Conservation (phyloP, 1,140 invertebrate genomes). For the Kradibia gibbosae region DNA sequence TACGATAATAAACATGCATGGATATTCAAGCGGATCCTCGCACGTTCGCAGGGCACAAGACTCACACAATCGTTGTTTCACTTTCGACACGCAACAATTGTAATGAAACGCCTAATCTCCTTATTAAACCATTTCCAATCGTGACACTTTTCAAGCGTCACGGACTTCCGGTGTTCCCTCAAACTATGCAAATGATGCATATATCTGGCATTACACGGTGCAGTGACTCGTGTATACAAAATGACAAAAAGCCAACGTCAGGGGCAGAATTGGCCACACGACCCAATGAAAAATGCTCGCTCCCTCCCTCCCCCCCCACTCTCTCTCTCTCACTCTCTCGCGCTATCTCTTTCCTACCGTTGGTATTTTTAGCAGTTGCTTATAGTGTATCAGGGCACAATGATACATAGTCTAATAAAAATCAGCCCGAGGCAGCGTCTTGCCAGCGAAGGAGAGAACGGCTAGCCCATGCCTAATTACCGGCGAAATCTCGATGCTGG, state of each 20-base stretch:
- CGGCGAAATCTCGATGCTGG: background rate
- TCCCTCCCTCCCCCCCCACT: too few species aligned
- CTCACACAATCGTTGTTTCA: background rate
- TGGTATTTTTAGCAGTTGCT: too few species aligned
- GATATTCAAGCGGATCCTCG: background rate
- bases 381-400: background rate
- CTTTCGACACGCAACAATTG: background rate
- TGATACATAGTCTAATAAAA: background rate
- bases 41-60: background rate
- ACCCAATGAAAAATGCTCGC: background rate
- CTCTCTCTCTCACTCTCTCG: background rate
- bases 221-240: background rate
- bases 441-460: background rate
- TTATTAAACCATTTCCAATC: background rate
- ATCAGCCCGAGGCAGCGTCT: background rate
- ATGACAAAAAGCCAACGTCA: background rate
- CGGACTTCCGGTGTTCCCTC: background rate
- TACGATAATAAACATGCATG: background rate
- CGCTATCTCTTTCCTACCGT: too few species aligned
- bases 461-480: background rate
- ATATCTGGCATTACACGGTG: background rate
- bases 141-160: background rate
- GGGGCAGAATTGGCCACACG: background rate
- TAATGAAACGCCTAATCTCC: background rate
- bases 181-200: constrained; percentile 1